A percentile compares a stretch with the other conserved stretches of the same genome.
These are phyloP conservation scores for Echeneis naucrates DNA, from an alignment of 2,797 vertebrate species.

Conservation along the genomic window DNA sequence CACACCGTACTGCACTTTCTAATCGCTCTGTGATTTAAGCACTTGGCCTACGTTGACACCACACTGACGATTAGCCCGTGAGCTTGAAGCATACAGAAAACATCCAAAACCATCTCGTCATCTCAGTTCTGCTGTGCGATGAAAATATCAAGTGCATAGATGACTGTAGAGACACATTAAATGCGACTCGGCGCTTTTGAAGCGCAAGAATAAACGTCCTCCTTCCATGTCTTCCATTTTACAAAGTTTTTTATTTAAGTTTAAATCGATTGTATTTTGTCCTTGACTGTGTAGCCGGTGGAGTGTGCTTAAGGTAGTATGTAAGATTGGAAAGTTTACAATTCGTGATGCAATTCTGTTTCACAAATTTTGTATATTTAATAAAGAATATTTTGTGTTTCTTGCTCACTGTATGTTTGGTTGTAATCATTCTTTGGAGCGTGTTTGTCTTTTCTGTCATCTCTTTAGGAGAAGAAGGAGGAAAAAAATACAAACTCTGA, in stretches of 20 bases:
- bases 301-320: constrained; percentile 73
- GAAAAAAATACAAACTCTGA: too few species aligned
- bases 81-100: constrained; percentile 54
- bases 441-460: neutral
- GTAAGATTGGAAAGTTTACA: constrained; percentile 85
- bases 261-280: constrained; percentile 73
- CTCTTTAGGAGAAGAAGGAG: too few species aligned
- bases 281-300: constrained; percentile 69
- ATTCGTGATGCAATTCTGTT: constrained; percentile 84
- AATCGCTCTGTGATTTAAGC: constrained; percentile 66
- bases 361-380: constrained; percentile 87
- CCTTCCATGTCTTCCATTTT: constrained; percentile 78
- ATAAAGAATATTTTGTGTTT: constrained; percentile 86
- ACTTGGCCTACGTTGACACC: constrained; percentile 52
- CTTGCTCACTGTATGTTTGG: constrained; percentile 77
- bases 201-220: constrained; percentile 51
- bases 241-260: constrained; percentile 64
- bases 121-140: constrained; percentile 52
- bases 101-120: constrained; percentile 33
- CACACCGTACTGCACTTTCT: constrained; percentile 72
- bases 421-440: constrained; percentile 48
- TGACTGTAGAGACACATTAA: constrained; percentile 57
- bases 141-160: constrained; percentile 52
- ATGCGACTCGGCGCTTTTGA: constrained; percentile 64
- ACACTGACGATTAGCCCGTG: constrained; percentile 38